Percentiles rank a stretch among this genome's conserved stretches.
These are phyloP conservation scores for Larimichthys polyactis DNA, from an alignment of 2,113 vertebrate genomes.

Conservation along the genomic window DNA sequence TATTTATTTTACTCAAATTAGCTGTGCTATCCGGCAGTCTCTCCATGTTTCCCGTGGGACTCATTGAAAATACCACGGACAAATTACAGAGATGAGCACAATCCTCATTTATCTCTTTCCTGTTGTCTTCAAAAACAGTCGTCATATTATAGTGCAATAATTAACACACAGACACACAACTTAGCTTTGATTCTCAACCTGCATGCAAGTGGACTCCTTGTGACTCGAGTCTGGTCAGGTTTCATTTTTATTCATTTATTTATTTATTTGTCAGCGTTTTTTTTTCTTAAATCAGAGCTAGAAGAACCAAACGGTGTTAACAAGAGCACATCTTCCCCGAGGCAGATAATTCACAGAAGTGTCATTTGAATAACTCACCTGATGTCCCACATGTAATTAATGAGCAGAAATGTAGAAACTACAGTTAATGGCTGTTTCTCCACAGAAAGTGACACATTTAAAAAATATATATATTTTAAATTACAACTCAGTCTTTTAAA, in stretches of 20 bases:
- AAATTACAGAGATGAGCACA: neutral
- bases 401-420: conserved; percentile 54
- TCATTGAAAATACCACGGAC: neutral
- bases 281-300: conserved; percentile 23
- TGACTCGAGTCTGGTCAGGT: neutral
- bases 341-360: conserved; percentile 56
- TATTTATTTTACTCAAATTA: neutral
- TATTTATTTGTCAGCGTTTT: conserved; percentile 18
- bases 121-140: neutral
- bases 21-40: neutral
- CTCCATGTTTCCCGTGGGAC: neutral
- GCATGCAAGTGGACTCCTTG: neutral
- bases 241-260: conserved; percentile 26
- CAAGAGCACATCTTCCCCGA: conserved; percentile 40
- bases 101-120: neutral
- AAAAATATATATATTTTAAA: conserved; percentile 46
- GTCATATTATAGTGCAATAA: neutral
- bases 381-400: conserved; percentile 69
- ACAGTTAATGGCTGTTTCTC: conserved; percentile 52
- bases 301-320: conserved; percentile 42
- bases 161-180: neutral
- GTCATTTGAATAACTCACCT: conserved; percentile 59
- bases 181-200: neutral
- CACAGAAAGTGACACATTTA: conserved; percentile 48
- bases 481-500: conserved; percentile 47